Base-by-base conservation (phyloP, 2,888 invertebrate genomes). In the Catocala fraxini region DNA sequence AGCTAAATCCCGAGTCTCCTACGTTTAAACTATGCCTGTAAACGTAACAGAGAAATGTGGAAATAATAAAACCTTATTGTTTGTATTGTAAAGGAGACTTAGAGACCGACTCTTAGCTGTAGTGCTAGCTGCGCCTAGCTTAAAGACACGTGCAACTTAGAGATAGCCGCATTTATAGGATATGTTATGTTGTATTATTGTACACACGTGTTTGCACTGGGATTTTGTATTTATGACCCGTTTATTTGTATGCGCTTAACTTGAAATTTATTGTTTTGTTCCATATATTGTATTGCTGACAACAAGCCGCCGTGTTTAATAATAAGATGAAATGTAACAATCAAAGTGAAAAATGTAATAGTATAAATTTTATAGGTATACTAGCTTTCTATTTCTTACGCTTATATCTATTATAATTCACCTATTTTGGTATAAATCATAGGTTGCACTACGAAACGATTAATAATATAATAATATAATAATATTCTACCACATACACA, bases 101-200 rank as follows among this genome's bases (percentile, higher is more conserved):
- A 15, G 7, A 15, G 13, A 15, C 7, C 15, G 11, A 6, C 12
- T 12, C 12, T 12, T 6, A 3, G 6, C 45, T 9, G 11, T n/a
- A 12, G 15, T 6, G 9, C 25, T n/a, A n/a, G n/a, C n/a, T n/a
- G 5, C 10, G 15, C 46, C 46, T 46, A 46, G 15, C 35, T 6
- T 35, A 12, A 51, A 51, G 35, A 51, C 51, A 7, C 51, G 51
- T 51, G 51, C 35, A 6, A 3, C 9, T 1, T 13, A 2, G 7
- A 51, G 34, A 51, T 51, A 51, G 35, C 51, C n/a, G 12, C n/a
- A 34, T 51, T 51, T 51, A 35, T 51, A 35, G 43, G 43, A 11
- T 46, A 7, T 46, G 9, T 6, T 10, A 35, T 35, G 15, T 25
- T 46, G 15, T 46, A 6, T 13, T 12, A 45, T 45, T 46, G 15